phyloP scores from a whole-genome alignment of 2,113 vertebrate genomes.

The Scalopus aquaticus region DNA sequence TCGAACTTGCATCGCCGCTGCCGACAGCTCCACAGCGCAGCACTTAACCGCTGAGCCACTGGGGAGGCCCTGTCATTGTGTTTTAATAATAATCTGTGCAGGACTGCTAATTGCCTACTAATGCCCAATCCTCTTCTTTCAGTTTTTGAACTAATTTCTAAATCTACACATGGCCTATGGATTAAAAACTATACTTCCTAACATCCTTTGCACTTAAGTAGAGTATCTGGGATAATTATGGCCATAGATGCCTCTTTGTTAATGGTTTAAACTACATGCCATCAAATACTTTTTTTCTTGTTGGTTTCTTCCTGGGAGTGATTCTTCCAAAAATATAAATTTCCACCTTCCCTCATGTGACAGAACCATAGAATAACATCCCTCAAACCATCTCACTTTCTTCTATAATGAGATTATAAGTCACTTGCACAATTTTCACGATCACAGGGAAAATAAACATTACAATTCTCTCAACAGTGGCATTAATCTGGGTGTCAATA shows the following conservation, averaged over 20 bases:
- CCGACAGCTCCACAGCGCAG: no score
- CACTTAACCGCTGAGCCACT: no score
- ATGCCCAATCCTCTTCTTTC: neutral
- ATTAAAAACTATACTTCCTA: neutral
- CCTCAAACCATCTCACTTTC: neutral
- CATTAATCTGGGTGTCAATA: neutral
- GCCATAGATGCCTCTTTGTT: neutral
- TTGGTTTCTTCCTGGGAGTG: neutral
- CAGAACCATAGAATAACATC: neutral
- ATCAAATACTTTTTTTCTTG: neutral
- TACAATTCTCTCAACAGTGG: neutral
- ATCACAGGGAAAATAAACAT: neutral
- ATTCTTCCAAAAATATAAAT: neutral
- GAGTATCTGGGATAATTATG: neutral
- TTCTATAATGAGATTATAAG: conserved; percentile 11
- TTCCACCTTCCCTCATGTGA: neutral
- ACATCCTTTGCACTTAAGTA: neutral
- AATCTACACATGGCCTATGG: neutral
- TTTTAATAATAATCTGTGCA: neutral
- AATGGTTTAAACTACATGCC: neutral
- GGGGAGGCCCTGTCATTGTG: no score
- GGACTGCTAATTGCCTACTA: neutral
- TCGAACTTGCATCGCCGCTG: no score
- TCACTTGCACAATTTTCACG: neutral
- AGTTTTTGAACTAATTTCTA: neutral